Base-by-base conservation (phyloP, 2,888 invertebrate species). In the Taphrorychus bicolor region DNA sequence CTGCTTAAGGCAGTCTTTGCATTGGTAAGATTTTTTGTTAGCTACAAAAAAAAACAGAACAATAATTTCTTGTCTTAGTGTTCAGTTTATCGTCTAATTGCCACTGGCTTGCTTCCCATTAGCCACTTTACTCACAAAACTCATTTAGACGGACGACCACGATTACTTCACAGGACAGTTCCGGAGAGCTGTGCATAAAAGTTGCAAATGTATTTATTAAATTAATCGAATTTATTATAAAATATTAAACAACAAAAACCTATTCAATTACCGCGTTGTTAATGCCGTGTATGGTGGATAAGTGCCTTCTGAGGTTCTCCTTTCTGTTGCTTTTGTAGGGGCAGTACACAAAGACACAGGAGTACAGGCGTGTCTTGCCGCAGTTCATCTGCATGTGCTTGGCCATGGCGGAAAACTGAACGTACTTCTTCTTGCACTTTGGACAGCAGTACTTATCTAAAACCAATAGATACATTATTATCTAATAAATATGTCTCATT, bases 351-450 rank as follows among this genome's bases (percentile, higher is more conserved):
- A 76, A 86, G 88, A 84, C 87, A 90, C 85, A 88, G 89, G 78
- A 86, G 87, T 82, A 88, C 85, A 65, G 42, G 40, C 71, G 69
- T 2, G 22, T 32, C 57, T 70, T 70, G 7, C 89, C 88, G 75
- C 89, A 89, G 76, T 89, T 89, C 74, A 87, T 88, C 57, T 87
- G 88, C 58, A 87, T 83, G 78, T 92, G 92, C 76, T 90, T 86
- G 77, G 88, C 85, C 75, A 91, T 86, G 14, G 90, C 90, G 75
- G 89, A 89, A 81, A 89, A 88, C 83, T 90, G 90, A 72, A 88
- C 87, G 81, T 92, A 92, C n/a, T 48, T 65, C 69, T 69, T 72
- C 52, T 61, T 66, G 59, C 75, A 75, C 14, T 61, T 66, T 1
- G 49, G 54, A 40, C 70, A 70, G 7, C 19, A 42, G 51, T 52